A percentile compares a stretch with the other conserved stretches of the same genome.
Conservation (phyloP, 2,888 invertebrate genomes). For the Acleris emargana region DNA sequence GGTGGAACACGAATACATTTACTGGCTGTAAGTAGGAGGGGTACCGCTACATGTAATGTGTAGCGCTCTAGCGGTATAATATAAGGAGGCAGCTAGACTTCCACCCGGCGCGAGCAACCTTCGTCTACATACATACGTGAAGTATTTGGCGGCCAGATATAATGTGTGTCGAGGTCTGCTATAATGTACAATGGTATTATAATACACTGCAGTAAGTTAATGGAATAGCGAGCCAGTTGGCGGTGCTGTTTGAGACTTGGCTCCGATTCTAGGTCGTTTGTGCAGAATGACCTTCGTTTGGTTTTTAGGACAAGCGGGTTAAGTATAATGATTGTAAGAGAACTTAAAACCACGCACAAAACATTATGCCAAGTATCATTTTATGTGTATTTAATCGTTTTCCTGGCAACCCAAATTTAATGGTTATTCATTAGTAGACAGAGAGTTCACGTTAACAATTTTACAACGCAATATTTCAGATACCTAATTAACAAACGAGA, state of each 20-base stretch:
- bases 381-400: no score
- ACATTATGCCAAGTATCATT: no score
- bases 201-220: constrained; percentile 11
- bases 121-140: constrained; percentile 8
- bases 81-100: background rate
- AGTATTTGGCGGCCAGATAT: constrained; percentile 14
- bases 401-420: no score
- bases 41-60: background rate
- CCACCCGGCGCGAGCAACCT: constrained; percentile 6
- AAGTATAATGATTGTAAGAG: background rate
- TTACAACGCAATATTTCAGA: no score
- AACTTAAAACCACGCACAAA: no score
- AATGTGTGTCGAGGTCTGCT: constrained; percentile 20
- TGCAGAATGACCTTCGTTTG: constrained; percentile 3
- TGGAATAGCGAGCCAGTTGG: background rate
- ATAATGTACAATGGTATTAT: constrained; percentile 1
- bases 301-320: background rate
- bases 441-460: no score
- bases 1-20: no score
- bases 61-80: background rate
- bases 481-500: no score
- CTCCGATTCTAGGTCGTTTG: constrained; percentile 8
- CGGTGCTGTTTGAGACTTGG: constrained; percentile 10
- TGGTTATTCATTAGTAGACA: no score
- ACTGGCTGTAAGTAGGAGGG: no score